Evolutionary conservation across 2,113 vertebrate genomes (phyloP).

Genomic region (Brachyhypopomus gauderio): DNA sequence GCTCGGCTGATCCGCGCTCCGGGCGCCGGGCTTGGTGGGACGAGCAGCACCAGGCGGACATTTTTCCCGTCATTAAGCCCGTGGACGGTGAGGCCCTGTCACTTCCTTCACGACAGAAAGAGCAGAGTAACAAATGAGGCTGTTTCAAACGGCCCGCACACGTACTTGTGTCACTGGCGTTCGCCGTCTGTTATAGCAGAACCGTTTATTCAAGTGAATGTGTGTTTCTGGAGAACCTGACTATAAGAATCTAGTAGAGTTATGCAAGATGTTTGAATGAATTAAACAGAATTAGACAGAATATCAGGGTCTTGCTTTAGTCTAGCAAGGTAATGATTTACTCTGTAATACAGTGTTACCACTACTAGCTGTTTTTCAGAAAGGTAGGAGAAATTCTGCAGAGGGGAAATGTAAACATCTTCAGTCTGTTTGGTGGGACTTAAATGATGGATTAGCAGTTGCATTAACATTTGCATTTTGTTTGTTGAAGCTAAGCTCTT

Average conservation of each 20-base stretch:
- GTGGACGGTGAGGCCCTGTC: background rate
- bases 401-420: background rate
- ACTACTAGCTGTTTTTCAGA: background rate
- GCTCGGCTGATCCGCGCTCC: background rate
- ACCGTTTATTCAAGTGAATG: background rate
- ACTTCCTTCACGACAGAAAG: background rate
- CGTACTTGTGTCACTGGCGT: background rate
- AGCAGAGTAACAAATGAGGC: background rate
- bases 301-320: background rate
- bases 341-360: too few species aligned
- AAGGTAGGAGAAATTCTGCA: background rate
- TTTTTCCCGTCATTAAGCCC: background rate
- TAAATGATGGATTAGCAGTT: constrained; percentile 16
- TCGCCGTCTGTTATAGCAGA: background rate
- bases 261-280: background rate
- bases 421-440: background rate
- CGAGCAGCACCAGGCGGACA: background rate
- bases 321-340: background rate
- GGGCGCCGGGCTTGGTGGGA: background rate
- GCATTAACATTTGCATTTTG: constrained; percentile 19
- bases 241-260: background rate
- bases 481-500: constrained; percentile 20
- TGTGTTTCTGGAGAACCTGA: background rate
- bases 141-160: background rate
- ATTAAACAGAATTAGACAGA: background rate